These are phyloP conservation scores for Syrrhaptes paradoxus DNA, from an alignment of 2,113 vertebrate genomes.

Conservation along the genomic window DNA sequence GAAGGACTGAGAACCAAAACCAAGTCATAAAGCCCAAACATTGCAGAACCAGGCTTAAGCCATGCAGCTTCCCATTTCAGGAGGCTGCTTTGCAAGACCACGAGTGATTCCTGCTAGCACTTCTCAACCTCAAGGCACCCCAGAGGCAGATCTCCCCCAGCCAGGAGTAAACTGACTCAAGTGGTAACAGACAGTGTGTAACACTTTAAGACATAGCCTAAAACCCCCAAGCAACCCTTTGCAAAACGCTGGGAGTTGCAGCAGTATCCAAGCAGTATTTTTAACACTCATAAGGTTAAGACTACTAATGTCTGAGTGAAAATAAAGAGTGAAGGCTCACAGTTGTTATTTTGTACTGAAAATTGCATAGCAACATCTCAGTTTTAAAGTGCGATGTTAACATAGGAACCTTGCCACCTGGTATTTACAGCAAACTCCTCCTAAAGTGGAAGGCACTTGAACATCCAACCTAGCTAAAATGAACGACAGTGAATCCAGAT, in stretches of 20 bases:
- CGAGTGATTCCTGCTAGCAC: background rate
- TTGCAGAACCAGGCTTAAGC: background rate
- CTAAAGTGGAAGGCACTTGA: background rate
- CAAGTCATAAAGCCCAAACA: background rate
- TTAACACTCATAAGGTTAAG: background rate
- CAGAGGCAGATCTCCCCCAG: background rate
- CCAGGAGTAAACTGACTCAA: background rate
- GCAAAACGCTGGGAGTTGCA: background rate
- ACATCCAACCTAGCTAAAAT: background rate
- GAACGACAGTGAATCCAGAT: background rate
- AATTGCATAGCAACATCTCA: background rate
- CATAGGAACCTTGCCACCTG: background rate
- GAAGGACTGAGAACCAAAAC: background rate
- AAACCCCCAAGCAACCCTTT: background rate
- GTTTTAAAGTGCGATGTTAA: background rate
- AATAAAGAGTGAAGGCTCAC: background rate
- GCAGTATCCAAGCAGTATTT: background rate
- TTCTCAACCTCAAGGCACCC: background rate
- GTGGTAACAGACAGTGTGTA: background rate
- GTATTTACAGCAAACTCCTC: background rate
- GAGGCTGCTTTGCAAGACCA: background rate
- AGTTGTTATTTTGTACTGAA: background rate
- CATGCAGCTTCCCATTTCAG: background rate
- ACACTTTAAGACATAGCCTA: background rate
- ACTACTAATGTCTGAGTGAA: background rate